Percentiles rank a stretch among this genome's conserved stretches.
Evolutionary conservation across 2,888 invertebrate genomes (phyloP).

Genomic region (Tiliacea aurago): DNA sequence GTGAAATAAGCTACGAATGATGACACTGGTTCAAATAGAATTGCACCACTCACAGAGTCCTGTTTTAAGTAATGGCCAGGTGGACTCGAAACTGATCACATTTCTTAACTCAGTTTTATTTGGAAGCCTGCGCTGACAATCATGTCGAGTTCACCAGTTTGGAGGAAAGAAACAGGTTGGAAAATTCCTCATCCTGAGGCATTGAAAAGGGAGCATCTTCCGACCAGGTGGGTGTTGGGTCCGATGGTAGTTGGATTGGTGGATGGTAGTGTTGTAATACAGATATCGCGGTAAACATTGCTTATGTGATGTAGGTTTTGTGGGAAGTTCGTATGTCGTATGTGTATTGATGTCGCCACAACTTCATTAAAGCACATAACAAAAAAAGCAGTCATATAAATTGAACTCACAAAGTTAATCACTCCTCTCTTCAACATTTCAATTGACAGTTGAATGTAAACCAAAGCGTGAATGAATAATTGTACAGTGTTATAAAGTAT

Average conservation of each 20-base stretch:
- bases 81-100: not conserved
- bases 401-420: conserved; percentile 4
- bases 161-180: not conserved
- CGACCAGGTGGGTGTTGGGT: not conserved
- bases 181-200: not conserved
- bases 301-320: no score
- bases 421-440: not conserved
- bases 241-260: not conserved
- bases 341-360: not conserved
- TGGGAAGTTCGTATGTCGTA: not conserved
- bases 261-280: not conserved
- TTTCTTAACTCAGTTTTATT: not conserved
- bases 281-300: not conserved
- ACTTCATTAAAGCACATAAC: no score
- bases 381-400: not conserved
- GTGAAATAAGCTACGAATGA: not conserved
- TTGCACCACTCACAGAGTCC: not conserved
- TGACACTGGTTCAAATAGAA: not conserved
- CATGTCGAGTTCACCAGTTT: not conserved
- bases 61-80: not conserved
- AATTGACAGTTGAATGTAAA: conserved; percentile 16
- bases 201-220: not conserved
- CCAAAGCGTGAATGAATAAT: not conserved
- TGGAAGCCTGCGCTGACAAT: not conserved
- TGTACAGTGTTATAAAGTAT: conserved; percentile 2